A percentile compares a stretch with the other conserved stretches of the same genome.
Conservation (phyloP, 1,140 invertebrate species). For the Drosophila triauraria region DNA sequence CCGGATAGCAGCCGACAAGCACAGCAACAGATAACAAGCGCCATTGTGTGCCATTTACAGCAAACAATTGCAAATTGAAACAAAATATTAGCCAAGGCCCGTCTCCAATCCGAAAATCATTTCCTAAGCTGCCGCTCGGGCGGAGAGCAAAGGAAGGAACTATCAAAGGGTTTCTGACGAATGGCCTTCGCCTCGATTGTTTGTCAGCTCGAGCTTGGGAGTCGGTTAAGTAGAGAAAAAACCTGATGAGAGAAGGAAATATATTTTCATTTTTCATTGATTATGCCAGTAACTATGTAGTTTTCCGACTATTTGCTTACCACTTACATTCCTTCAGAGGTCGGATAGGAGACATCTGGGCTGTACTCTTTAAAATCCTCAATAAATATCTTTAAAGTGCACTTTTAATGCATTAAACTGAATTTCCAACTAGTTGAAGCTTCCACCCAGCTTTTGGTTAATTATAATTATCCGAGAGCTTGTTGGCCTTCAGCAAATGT, state of each 20-base stretch:
- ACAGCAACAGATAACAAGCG: constrained; percentile 51
- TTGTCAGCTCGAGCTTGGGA: background rate
- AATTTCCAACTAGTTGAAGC: constrained; percentile 18
- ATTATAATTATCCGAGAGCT: constrained; percentile 23
- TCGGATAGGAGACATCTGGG: too few relatives aligned
- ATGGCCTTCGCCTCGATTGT: constrained; percentile 23
- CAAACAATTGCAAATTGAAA: constrained; percentile 70
- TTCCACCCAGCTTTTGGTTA: constrained; percentile 13
- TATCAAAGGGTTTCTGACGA: constrained; percentile 30
- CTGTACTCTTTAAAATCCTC: background rate
- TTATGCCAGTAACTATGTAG: too few relatives aligned
- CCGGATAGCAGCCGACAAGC: constrained; percentile 36
- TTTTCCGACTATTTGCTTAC: background rate
- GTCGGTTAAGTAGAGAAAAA: background rate
- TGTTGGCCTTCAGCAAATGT: constrained; percentile 20
- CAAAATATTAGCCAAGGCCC: constrained; percentile 58
- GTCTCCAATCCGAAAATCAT: constrained; percentile 19
- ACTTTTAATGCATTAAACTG: constrained; percentile 1
- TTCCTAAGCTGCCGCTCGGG: constrained; percentile 11
- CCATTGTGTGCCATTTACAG: constrained; percentile 51
- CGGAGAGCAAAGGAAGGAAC: constrained; percentile 5
- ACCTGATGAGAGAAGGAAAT: background rate
- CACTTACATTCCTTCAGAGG: too few relatives aligned
- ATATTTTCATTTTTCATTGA: constrained; percentile 1
- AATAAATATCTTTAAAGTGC: background rate